Evolutionary conservation across 1,140 invertebrate species (phyloP), one percentile per base, ranked within the genome.

Genomic region (Diorhabda elongata): DNA sequence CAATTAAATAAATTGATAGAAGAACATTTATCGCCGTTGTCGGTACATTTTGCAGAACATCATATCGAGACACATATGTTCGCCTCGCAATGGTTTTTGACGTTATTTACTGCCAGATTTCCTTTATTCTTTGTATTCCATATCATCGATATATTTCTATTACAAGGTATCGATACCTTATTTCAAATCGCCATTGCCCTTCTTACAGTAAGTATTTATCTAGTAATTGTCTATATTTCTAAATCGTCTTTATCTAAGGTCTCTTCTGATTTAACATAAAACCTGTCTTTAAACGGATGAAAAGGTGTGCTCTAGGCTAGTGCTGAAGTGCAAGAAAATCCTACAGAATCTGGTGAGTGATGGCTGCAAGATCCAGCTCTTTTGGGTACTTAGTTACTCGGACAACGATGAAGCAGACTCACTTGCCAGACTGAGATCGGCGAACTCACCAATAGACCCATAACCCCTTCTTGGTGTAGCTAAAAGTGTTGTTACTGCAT

Each of bases 21-120:
- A 91, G 96, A 99, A 82, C 93, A 98, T 82, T 80, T 98, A 61
- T 90, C 91, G 1, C 94, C 97, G 72, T 81, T 99, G 58, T 92
- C 91, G 77, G 88, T 89, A 69, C 98, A 99, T 83, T 98, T 99
- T 83, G 85, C 85, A 72, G 91, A 94, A 78, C 89, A 96, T 78
- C 92, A 93, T 56, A 89, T 99, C 59, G 98, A 99, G 83, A 92
- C 95, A 65, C 98, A 99, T 83, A 99, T 99, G 98, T 99, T 96
- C 83, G 98, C 97, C 42, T 96, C 94, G 45, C 98, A 99, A 84
- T 99, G 98, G 98, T 99, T 99, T 85, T 88, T 99, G 42, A 99
- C 98, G 0, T 84, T 99, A 8, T 99, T 98, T 83, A 99, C 98
- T 3, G 97, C 98, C 9, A 92, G 98, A 79, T 99, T 99, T 84